phyloP scores from a whole-genome alignment of 2,113 vertebrate species.

The Triplophysa rosa region DNA sequence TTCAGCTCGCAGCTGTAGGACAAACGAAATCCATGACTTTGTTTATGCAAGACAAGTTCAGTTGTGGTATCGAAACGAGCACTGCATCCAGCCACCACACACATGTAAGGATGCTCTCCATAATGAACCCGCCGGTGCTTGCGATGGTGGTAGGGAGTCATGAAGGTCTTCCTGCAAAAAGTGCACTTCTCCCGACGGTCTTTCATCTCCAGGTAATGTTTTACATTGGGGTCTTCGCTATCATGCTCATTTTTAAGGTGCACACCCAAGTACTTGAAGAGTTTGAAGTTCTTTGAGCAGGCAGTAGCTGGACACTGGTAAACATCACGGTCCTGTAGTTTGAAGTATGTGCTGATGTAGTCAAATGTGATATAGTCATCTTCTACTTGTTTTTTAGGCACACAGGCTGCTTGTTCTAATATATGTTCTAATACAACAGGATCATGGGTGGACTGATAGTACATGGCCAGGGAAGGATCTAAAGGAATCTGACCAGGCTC shows the following conservation, averaged over 20 bases:
- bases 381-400: slow-evolving; percentile 61
- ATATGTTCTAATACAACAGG: slow-evolving; percentile 72
- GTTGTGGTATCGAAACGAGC: slow-evolving; percentile 84
- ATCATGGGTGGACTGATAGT: slow-evolving; percentile 78
- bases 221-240: slow-evolving; percentile 87
- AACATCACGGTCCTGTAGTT: slow-evolving; percentile 88
- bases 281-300: slow-evolving; percentile 88
- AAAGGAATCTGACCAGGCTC: slow-evolving; percentile 73
- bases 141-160: slow-evolving; percentile 86
- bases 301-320: slow-evolving; percentile 91
- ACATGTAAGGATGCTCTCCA: slow-evolving; percentile 84
- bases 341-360: slow-evolving; percentile 81
- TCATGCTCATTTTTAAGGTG: slow-evolving; percentile 91
- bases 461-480: slow-evolving; percentile 70
- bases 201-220: slow-evolving; percentile 90
- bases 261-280: slow-evolving; percentile 93
- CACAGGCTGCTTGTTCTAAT: slow-evolving; percentile 66
- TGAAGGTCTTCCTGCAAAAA: slow-evolving; percentile 91
- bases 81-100: slow-evolving; percentile 86
- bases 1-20: slow-evolving; percentile 91
- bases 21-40: slow-evolving; percentile 85
- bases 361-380: slow-evolving; percentile 84
- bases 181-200: slow-evolving; percentile 91
- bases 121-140: slow-evolving; percentile 86
- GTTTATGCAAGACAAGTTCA: slow-evolving; percentile 89